Conservation (phyloP, 2,113 vertebrate species). For the Pteropus alecto region DNA sequence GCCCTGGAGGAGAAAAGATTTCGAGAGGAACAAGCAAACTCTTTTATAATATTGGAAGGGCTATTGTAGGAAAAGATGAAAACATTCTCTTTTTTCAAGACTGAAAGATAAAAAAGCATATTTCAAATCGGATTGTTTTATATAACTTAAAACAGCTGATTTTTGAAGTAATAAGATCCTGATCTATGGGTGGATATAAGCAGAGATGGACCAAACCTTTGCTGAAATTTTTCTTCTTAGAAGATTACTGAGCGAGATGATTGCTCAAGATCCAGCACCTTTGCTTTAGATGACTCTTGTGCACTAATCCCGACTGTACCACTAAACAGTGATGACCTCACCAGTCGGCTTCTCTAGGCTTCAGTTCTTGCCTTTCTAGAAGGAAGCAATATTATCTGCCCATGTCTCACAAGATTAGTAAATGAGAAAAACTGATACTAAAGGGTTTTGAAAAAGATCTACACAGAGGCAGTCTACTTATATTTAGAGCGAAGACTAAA, state of each 20-base stretch:
- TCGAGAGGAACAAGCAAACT: not conserved
- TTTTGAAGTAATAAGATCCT: not conserved
- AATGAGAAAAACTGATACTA: not conserved
- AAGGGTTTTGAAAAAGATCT: not conserved
- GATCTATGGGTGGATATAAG: not conserved
- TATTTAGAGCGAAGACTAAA: not conserved
- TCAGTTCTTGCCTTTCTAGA: not conserved
- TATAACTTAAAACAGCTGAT: not conserved
- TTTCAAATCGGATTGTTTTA: not conserved
- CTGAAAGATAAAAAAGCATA: not conserved
- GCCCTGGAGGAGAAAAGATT: not conserved
- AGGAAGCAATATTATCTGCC: not conserved
- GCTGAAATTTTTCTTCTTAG: not conserved
- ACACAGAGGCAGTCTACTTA: not conserved
- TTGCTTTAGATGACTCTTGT: not conserved
- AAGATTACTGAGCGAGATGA: not conserved
- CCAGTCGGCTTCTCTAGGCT: not conserved
- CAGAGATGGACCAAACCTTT: not conserved
- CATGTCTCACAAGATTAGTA: not conserved
- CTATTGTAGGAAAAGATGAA: not conserved
- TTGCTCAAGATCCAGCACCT: not conserved
- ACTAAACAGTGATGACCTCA: not conserved
- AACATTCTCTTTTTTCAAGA: not conserved
- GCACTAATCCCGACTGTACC: not conserved
- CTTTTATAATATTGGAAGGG: not conserved